Base-by-base conservation (phyloP, 2,888 invertebrate species). In the Eilema caniola region DNA sequence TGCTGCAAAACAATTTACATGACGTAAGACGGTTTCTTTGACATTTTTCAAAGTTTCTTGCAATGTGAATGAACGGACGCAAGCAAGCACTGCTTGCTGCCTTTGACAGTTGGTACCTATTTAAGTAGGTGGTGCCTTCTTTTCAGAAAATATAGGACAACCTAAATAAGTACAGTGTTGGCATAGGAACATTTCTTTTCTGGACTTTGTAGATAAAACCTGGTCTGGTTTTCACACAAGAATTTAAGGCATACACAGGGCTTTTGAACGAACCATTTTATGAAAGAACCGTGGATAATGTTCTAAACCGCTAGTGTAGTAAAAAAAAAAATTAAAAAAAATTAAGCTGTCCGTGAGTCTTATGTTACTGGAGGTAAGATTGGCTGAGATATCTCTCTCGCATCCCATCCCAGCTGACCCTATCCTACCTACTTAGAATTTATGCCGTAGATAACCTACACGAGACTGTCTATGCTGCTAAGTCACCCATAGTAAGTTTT, bases 111-210 rank as follows among this genome's bases (percentile, higher is more conserved):
- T 57, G 10, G 33, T 33, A n/a, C 16, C 3, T 41, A 37, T n/a
- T 31, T 63, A 41, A 3, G 64, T 62, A 64, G 41, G 47, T 24
- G 24, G 57, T 28, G 14, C 14, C 56, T 33, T 1, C 71, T 64
- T 67, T 67, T 71, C 71, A 71, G 20, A 33, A 31, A 64, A 67
- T 67, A 56, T 67, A 64, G 67, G 67, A 59, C 67, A 33, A 67
- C 47, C 60, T 64, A 61, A 63, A 67, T 64, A 57, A 25, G 28
- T 53, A 3, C 25, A 63, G 65, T 53, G 61, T 62, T 66, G 31
- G 11, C 31, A 41, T 31, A 62, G 23, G 31, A 24, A 33, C 64
- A 61, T 60, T 28, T 23, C 53, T 24, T 67, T 47, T 53, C 16
- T 31, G 24, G 5, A 31, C 20, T 23, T 33, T n/a, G 33, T 67